These are phyloP conservation scores for Biston betularia DNA, from an alignment of 2,888 invertebrate genomes.

Conservation along the genomic window DNA sequence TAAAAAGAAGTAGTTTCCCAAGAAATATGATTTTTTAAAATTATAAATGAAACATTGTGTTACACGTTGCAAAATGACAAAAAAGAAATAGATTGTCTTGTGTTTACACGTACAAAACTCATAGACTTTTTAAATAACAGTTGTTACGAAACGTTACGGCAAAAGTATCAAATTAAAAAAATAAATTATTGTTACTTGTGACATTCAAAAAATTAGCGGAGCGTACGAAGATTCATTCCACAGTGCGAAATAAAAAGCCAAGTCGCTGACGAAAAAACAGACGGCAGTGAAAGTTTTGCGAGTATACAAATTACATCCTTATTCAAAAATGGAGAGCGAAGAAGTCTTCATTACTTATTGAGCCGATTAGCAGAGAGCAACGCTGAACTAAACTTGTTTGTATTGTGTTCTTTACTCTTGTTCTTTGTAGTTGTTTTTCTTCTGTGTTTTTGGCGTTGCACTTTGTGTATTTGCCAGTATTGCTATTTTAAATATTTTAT, in stretches of 20 bases:
- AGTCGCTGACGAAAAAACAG: conserved; percentile 10
- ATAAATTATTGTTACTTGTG: conserved; percentile 4
- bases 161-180: background rate
- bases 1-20: no score
- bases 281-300: conserved; percentile 34
- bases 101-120: no score
- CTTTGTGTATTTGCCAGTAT: no score
- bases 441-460: no score
- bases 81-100: no score
- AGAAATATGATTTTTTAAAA: no score
- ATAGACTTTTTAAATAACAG: no score
- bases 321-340: conserved; percentile 34
- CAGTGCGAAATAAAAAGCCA: conserved; percentile 14
- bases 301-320: conserved; percentile 30
- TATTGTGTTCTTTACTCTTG: background rate
- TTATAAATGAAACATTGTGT: no score
- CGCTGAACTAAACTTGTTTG: conserved; percentile 2
- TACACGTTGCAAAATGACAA: no score
- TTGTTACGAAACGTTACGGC: no score
- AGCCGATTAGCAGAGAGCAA: conserved; percentile 14
- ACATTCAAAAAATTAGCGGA: conserved; percentile 2
- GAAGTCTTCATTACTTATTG: conserved; percentile 16
- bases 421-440: background rate
- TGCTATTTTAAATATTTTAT: no score
- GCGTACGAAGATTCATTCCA: conserved; percentile 15